Evolutionary conservation across 2,797 vertebrate genomes (phyloP), one percentile per base, ranked within the genome.

Genomic region (Ataeniobius toweri): DNA sequence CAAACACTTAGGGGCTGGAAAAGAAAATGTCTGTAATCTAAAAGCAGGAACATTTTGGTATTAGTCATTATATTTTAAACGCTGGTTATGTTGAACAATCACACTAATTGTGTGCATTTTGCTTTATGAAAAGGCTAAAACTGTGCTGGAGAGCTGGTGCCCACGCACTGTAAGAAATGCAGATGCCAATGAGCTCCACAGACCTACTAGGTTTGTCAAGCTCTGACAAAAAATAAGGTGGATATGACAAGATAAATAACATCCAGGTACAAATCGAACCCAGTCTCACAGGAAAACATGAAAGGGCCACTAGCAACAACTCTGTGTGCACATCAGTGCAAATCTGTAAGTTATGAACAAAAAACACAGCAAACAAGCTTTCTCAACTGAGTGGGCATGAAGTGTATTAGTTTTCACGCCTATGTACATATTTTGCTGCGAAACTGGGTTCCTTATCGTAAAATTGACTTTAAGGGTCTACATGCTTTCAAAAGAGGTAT

Each of bases 1-100:
- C 78, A 85, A 89, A 91, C 77, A 73, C 80, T 88, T 82, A 53
- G 74, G 80, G 88, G 77, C 90, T 89, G 89, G 86, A 86, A 85
- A 77, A 87, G 72, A 73, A 88, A 82, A 80, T 14, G 70, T 87
- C 80, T 92, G 82, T 87, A 85, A 75, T 88, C 76, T 85, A 48
- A 88, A 85, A 83, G 87, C 83, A 84, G 81, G 78, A 83, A 72
- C 76, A 78, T 90, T 86, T 82, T 77, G 79, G 74, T 70, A 74
- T 79, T 63, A 71, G 68, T 82, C n/a, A 9, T 68, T 68, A 22
- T 86, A 56, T 83, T 85, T 77, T 58, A 83, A 76, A 73, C 73
- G 69, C 77, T 56, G 84, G 74, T 63, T 59, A 83, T 69, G 78
- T 80, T 51, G 84, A 80, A 77, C 55, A 53, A 71, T 31, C 77